Percentiles rank a stretch among this genome's conserved stretches.
Conservation (phyloP, 2,888 invertebrate genomes). For the Hipparchia semele region DNA sequence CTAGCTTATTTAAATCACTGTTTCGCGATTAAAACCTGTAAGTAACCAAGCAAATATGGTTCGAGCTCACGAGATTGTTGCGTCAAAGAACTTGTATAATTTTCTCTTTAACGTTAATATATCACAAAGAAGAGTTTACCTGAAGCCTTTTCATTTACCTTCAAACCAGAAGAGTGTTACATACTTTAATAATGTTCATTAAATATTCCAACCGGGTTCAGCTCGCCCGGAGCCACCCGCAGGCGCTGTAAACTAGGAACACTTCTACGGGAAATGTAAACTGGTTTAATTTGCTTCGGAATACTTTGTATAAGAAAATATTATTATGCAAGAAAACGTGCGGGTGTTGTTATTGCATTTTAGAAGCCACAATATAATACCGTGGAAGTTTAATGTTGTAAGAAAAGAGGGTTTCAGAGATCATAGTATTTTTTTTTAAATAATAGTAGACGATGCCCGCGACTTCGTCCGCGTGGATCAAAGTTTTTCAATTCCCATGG, state of each 20-base stretch:
- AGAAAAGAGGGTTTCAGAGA: background rate
- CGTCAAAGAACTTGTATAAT: background rate
- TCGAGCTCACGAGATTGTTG: background rate
- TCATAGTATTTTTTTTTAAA: too few relatives aligned
- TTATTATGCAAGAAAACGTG: conserved; percentile 18
- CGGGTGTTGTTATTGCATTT: conserved; percentile 16
- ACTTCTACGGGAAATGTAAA: conserved; percentile 28
- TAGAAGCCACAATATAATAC: background rate
- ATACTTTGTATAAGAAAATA: conserved; percentile 23
- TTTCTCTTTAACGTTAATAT: background rate
- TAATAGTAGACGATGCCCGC: too few relatives aligned
- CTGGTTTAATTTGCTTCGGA: conserved; percentile 27
- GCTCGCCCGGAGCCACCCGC: conserved; percentile 19
- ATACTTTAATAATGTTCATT: conserved; percentile 29
- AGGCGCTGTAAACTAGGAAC: conserved; percentile 28
- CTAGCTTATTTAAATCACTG: too few relatives aligned
- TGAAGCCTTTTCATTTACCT: background rate
- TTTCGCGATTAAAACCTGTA: too few relatives aligned
- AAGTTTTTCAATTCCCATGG: too few relatives aligned
- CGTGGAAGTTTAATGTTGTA: background rate
- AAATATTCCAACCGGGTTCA: conserved; percentile 28
- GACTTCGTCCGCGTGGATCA: too few relatives aligned
- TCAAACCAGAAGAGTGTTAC: conserved; percentile 4
- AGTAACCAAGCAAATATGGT: too few relatives aligned
- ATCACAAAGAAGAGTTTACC: background rate